Percentiles rank a stretch among this genome's conserved stretches.
Evolutionary conservation across 1,140 invertebrate genomes (phyloP).

Genomic region (Anastrepha ludens): DNA sequence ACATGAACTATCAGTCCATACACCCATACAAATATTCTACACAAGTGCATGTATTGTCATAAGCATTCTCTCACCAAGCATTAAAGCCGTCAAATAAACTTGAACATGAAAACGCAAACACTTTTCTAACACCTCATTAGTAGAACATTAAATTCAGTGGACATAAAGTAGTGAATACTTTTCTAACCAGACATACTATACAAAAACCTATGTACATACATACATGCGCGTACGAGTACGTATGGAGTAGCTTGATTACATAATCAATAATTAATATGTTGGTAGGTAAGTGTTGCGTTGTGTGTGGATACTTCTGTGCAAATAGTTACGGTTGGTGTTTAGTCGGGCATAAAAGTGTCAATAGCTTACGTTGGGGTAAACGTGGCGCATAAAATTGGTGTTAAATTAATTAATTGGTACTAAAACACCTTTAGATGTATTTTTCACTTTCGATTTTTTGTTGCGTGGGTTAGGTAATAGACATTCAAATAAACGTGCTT

Average conservation of each 20-base stretch:
- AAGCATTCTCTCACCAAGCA: not conserved
- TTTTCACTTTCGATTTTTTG: not conserved
- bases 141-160: not conserved
- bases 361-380: not conserved
- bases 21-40: no score
- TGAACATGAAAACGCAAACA: not conserved
- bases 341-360: conserved; percentile 13
- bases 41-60: no score
- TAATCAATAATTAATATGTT: no score
- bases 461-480: not conserved
- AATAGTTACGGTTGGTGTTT: conserved; percentile 12
- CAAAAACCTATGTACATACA: not conserved
- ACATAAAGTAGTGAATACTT: not conserved
- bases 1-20: no score
- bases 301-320: not conserved
- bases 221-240: not conserved
- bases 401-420: conserved; percentile 46
- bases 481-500: not conserved
- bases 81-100: not conserved
- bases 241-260: not conserved
- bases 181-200: not conserved
- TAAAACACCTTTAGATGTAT: not conserved
- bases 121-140: conserved; percentile 24
- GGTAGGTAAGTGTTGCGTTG: no score
- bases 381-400: conserved; percentile 34